Evolutionary conservation across 2,888 invertebrate genomes (phyloP).

Genomic region (Chamaedrilus cognettii): DNA sequence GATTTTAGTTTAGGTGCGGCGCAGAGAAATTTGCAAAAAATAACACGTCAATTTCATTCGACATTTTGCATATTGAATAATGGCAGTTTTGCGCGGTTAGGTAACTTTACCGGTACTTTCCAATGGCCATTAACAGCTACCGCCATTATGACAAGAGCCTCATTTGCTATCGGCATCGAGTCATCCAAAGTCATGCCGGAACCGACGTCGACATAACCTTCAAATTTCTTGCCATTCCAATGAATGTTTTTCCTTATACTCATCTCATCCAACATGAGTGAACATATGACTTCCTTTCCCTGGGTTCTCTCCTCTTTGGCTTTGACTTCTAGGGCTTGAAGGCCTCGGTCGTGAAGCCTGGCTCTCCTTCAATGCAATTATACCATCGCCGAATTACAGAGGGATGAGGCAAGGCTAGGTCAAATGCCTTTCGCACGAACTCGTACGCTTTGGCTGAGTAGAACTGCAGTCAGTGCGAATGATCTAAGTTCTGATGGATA

Average conservation of each 20-base stretch:
- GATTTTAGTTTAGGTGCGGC: no score
- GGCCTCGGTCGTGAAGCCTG: not conserved
- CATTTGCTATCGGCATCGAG: not conserved
- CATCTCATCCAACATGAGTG: constrained; percentile 5
- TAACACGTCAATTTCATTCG: no score
- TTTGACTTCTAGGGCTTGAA: no score
- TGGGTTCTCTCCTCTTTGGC: no score
- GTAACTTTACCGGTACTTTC: not conserved
- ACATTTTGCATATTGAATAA: no score
- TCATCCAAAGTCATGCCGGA: not conserved
- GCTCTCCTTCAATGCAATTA: not conserved
- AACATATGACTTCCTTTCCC: constrained; percentile 4
- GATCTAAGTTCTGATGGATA: no score
- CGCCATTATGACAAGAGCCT: not conserved
- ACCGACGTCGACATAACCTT: not conserved
- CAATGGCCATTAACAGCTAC: not conserved
- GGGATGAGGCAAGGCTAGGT: not conserved
- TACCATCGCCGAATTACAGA: not conserved
- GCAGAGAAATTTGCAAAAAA: no score
- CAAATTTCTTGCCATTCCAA: not conserved
- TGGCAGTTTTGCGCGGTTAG: no score
- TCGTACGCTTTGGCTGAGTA: no score
- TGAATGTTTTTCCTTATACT: not conserved
- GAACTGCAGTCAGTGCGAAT: no score
- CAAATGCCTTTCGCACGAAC: constrained; percentile 2